Base-by-base conservation (phyloP, 2,797 vertebrate genomes). In the Enteromius paludinosus region DNA sequence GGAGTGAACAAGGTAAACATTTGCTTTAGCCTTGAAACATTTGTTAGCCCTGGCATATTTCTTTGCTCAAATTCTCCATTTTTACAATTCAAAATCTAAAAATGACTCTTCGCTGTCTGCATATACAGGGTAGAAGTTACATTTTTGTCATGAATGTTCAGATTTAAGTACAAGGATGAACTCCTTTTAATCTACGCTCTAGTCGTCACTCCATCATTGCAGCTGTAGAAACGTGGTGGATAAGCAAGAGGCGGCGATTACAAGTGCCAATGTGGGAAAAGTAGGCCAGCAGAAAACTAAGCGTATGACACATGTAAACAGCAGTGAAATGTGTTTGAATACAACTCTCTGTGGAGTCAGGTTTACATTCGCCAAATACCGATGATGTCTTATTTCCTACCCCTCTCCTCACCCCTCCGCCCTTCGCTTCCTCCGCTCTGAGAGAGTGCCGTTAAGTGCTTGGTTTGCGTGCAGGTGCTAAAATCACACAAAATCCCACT, bases 401-500 rank as follows among this genome's bases (percentile, higher is more conserved):
- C 70, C 82, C 59, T 64, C 35, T 9, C 33, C 45, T 61, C 82
- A 56, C 65, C 28, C 82, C 28, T 33, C 12, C 15, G 4, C 72
- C 30, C 54, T 62, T 47, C 23, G 3, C 47, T 70, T 71, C 20
- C 43, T 35, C 54, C 6, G 3, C 28, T 70, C 83, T 71, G 84
- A 83, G 85, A 81, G 78, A 87, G 88, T 79, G 78, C 38, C 28
- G 45, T 62, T 77, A 52, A 81, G 45, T 76, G 82, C 47, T 54
- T 69, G 38, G 59, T 86, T 83, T 85, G 56, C 41, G 47, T 66
- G 59, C 20, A 61, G 30, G 82, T 84, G 79, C 72, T 86, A 83
- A 88, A 89, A 85, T 82, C 71, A 7, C 76, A 20, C 81, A n/a
- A 83, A 86, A 80, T 78, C 78, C 64, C 77, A 45, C 47, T 18